Evolutionary conservation across 2,113 vertebrate species (phyloP).

Genomic region (Saimiri boliviensis): DNA sequence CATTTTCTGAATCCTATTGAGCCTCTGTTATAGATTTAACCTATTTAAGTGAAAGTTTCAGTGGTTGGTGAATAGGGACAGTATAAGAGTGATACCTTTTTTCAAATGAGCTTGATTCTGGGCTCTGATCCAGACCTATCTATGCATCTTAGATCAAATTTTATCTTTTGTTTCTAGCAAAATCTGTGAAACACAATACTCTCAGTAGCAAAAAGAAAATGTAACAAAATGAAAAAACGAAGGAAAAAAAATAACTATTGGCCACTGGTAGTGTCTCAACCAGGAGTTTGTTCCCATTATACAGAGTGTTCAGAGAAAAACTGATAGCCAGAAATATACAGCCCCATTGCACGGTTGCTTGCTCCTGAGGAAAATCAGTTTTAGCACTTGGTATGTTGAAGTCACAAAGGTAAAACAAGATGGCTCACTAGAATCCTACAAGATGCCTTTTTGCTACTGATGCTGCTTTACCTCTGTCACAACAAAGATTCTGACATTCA

Average conservation of each 20-base stretch:
- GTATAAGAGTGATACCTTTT: rapidly evolving
- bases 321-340: too few relatives aligned
- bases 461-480: background rate
- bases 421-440: background rate
- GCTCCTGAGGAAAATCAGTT: background rate
- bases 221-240: too few relatives aligned
- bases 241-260: background rate
- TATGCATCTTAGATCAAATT: background rate
- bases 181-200: background rate
- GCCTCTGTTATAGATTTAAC: background rate
- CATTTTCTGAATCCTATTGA: background rate
- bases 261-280: background rate
- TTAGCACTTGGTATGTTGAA: background rate
- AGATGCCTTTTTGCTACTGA: background rate
- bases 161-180: background rate
- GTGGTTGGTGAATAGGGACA: background rate
- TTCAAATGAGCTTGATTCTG: background rate
- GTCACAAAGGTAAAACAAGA: background rate
- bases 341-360: too few relatives aligned
- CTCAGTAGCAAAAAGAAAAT: background rate
- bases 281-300: background rate
- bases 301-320: background rate
- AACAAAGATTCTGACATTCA: background rate
- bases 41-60: background rate
- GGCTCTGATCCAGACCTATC: background rate